phyloP scores from a whole-genome alignment of 2,113 vertebrate genomes.

The Pampusana beccarii region DNA sequence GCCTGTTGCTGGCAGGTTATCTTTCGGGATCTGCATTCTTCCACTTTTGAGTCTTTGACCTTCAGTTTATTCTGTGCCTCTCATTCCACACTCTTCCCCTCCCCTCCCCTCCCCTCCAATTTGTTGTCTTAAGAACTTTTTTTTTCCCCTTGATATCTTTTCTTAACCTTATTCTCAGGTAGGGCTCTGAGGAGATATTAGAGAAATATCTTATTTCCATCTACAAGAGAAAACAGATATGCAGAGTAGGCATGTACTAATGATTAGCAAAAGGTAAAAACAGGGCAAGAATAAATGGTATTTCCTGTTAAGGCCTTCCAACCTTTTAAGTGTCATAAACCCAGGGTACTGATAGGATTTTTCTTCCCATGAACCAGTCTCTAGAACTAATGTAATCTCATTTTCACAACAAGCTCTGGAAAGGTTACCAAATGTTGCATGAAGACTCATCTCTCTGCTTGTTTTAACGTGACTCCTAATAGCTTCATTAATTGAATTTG shows the following conservation, averaged over 20 bases:
- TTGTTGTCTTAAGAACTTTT: background rate
- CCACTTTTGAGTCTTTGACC: background rate
- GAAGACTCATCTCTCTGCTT: background rate
- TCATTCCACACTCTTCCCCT: rapidly evolving
- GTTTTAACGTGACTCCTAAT: background rate
- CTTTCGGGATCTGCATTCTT: background rate
- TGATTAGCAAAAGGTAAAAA: background rate
- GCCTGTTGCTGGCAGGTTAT: background rate
- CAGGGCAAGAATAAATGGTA: background rate
- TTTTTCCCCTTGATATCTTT: background rate
- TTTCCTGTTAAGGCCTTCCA: background rate
- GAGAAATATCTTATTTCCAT: background rate
- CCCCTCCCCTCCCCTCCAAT: rapidly evolving
- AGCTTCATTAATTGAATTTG: background rate
- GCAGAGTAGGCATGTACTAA: background rate
- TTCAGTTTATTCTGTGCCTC: background rate
- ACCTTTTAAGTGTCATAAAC: background rate
- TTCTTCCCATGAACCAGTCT: background rate
- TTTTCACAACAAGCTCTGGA: background rate
- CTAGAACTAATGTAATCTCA: background rate
- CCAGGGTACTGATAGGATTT: background rate
- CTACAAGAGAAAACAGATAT: background rate
- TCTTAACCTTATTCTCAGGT: background rate
- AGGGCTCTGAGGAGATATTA: background rate
- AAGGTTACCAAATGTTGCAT: background rate